Evolutionary conservation across 2,797 vertebrate genomes (phyloP), one percentile per base, ranked within the genome.

Genomic region (Rhinatrema bivittatum): DNA sequence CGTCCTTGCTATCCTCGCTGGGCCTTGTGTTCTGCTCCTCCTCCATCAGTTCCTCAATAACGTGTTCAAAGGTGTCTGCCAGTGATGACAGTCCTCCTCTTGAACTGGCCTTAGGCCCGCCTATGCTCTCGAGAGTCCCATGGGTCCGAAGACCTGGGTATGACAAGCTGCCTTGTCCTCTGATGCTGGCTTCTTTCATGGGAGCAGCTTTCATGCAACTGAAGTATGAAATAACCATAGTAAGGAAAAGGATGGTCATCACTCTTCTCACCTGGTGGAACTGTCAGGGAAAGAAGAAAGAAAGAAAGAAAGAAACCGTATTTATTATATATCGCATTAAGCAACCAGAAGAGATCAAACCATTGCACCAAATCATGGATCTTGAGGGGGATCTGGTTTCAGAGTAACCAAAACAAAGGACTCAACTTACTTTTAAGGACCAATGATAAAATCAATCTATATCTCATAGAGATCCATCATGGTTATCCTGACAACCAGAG

Each of bases 191-290:
- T 75, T 97, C 94, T 86, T 94, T 96, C 93, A 99, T 93, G 25
- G 95, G 95, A 84, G 91, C 93, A 89, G 95, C 95, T 89, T 91
- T 95, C 92, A 97, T 93, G 93, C 94, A 99, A 95, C 92, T 90
- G 80, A 98, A 97, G 94, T 97, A 98, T 88, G 95, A 99, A 92
- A 99, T 97, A 91, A 99, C 94, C 95, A 99, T 99, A 93, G 94
- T 93, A 94, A 99, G 91, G 88, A 99, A 95, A 95, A 99, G 91
- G 95, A 97, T 97, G 94, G 91, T 98, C 95, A 99, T 99, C 91
- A 98, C 94, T 99, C 94, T 97, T 96, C 91, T 96, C 88, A 98
- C 93, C 91, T 97, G 93, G 91, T 97, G 93, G 90, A 97, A 94
- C 95, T 98, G 86, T 53, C 59, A 34, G 62, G 64, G 60, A 56